These are phyloP conservation scores for Smutsia gigantea DNA, from an alignment of 2,797 vertebrate genomes.

Conservation along the genomic window DNA sequence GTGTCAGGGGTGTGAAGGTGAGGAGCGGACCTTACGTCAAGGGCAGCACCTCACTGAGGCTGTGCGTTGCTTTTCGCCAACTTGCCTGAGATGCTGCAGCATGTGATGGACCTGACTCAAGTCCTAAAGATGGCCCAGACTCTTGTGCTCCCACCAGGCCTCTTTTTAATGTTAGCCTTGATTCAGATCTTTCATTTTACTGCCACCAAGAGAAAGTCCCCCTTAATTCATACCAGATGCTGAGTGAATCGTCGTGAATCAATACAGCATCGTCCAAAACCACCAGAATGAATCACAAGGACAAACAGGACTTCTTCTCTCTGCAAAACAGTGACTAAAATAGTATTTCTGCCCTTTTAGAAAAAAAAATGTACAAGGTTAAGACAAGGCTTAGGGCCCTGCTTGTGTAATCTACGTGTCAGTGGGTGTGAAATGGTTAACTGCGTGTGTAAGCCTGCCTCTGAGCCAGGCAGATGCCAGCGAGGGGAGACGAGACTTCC, in stretches of 20 bases:
- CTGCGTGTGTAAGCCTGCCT: rapidly evolving
- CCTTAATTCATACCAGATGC: conserved; percentile 70
- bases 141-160: background rate
- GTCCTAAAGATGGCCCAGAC: background rate
- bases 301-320: conserved; percentile 47
- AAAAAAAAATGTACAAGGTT: background rate
- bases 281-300: conserved; percentile 68
- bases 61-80: rapidly evolving
- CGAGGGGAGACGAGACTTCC: background rate
- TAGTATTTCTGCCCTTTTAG: conserved; percentile 48
- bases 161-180: background rate
- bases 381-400: background rate
- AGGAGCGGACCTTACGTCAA: background rate
- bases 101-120: background rate
- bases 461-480: background rate
- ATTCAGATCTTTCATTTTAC: conserved; percentile 10
- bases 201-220: conserved; percentile 65
- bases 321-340: conserved; percentile 65
- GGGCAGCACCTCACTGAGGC: background rate
- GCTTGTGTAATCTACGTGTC: background rate
- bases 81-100: background rate
- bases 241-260: conserved; percentile 37
- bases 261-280: conserved; percentile 54
- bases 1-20: background rate
- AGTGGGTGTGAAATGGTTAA: background rate